Percentiles rank a stretch among this genome's conserved stretches.
Conservation (phyloP, 2,113 vertebrate species). For the Gyps fulvus region DNA sequence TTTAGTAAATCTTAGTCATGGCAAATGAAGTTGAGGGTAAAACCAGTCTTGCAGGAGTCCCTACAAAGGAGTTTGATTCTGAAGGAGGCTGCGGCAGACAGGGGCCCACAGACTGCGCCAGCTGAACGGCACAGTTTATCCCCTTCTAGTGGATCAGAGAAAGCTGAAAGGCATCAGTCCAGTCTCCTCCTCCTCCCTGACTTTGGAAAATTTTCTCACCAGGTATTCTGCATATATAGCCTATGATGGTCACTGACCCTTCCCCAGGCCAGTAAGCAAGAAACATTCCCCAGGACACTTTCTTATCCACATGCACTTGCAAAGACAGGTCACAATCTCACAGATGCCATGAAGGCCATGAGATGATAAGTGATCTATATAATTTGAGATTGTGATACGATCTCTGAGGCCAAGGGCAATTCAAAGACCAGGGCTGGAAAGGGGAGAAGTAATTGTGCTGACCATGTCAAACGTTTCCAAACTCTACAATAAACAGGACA, state of each 20-base stretch:
- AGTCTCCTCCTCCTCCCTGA: neutral
- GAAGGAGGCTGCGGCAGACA: neutral
- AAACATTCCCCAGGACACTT: neutral
- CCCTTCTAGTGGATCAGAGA: neutral
- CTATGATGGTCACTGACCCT: neutral
- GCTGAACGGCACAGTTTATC: rapidly evolving
- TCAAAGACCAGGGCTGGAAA: neutral
- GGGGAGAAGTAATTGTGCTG: neutral
- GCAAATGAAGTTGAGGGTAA: neutral
- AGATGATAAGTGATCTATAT: neutral
- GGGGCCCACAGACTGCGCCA: rapidly evolving
- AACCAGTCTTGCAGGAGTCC: neutral
- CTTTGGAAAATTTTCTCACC: neutral
- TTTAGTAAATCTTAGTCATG: neutral
- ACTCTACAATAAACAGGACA: neutral
- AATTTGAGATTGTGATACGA: neutral
- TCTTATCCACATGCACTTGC: neutral
- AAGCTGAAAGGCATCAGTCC: neutral
- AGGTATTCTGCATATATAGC: neutral
- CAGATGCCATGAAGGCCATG: neutral
- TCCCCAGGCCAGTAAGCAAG: neutral
- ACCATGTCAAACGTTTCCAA: neutral
- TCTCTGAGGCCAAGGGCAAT: neutral
- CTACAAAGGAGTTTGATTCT: neutral
- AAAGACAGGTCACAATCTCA: neutral